These are phyloP conservation scores for Agapostemon virescens DNA, from an alignment of 2,888 invertebrate species.

Conservation along the genomic window DNA sequence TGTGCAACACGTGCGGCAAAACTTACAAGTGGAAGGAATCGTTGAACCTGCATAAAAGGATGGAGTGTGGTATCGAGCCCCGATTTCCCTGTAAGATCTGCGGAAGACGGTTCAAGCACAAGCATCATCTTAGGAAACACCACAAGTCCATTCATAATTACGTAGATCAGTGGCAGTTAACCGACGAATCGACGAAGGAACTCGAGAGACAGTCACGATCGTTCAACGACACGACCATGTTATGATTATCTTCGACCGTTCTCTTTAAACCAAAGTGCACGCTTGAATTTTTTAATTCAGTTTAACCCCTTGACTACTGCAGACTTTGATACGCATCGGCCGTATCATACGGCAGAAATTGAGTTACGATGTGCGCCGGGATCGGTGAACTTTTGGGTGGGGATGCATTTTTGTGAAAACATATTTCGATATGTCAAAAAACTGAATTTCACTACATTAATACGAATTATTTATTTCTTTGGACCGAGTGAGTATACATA, in stretches of 20 bases:
- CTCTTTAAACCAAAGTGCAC: neutral
- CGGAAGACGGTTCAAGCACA: constrained; percentile 75
- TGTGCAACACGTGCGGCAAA: constrained; percentile 74
- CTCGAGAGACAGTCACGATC: neutral
- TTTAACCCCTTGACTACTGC: too few relatives aligned
- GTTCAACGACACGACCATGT: neutral
- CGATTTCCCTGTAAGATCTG: constrained; percentile 76
- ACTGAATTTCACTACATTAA: too few relatives aligned
- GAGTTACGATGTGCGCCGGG: too few relatives aligned
- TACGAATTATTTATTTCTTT: too few relatives aligned
- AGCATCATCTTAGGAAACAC: constrained; percentile 74
- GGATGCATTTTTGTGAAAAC: too few relatives aligned
- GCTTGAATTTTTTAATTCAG: neutral
- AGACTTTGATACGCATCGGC: too few relatives aligned
- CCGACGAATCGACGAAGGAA: neutral
- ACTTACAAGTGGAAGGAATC: constrained; percentile 74
- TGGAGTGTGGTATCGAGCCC: constrained; percentile 76
- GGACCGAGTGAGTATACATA: too few relatives aligned
- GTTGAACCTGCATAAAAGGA: constrained; percentile 71
- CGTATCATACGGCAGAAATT: too few relatives aligned
- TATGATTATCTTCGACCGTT: neutral
- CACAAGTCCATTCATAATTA: constrained; percentile 63
- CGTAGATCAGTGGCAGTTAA: constrained; percentile 9
- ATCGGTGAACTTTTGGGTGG: too few relatives aligned
- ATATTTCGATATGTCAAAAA: too few relatives aligned